These are phyloP conservation scores for Agriopis leucophaearia DNA, from an alignment of 2,888 invertebrate species.

Conservation along the genomic window DNA sequence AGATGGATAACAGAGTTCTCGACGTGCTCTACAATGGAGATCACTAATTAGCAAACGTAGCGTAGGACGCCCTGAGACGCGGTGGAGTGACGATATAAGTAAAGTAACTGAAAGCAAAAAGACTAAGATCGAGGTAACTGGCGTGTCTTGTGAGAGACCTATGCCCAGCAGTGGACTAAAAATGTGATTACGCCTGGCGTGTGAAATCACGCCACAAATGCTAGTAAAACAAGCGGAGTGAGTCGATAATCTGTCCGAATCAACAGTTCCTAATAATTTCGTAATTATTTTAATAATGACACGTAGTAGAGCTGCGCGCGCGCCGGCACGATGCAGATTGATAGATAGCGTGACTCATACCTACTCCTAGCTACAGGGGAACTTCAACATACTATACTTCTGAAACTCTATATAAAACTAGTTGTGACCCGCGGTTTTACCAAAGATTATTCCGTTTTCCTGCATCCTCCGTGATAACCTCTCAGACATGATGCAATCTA, in stretches of 20 bases:
- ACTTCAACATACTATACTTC: background rate
- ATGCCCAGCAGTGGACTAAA: too few species aligned
- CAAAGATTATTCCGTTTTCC: background rate
- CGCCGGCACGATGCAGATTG: slow-evolving; percentile 39
- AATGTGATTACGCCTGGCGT: too few species aligned
- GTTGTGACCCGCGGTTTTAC: background rate
- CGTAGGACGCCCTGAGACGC: too few species aligned
- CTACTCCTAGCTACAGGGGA: background rate
- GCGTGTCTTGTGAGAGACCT: too few species aligned
- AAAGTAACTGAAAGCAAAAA: too few species aligned
- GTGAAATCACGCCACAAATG: slow-evolving; percentile 14
- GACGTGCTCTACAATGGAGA: too few species aligned
- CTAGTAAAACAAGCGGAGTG: slow-evolving; percentile 39
- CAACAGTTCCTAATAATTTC: slow-evolving; percentile 42
- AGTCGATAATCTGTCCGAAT: slow-evolving; percentile 55
- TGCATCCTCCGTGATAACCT: background rate
- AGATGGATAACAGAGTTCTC: too few species aligned
- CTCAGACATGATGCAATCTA: background rate
- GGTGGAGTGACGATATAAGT: too few species aligned
- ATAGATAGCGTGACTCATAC: slow-evolving; percentile 21
- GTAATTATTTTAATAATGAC: slow-evolving; percentile 66
- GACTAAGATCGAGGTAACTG: too few species aligned
- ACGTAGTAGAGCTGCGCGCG: slow-evolving; percentile 49
- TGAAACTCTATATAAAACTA: background rate
- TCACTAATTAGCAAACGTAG: too few species aligned